Conservation (phyloP, 2,113 vertebrate species). For the Callopanchax toddi region DNA sequence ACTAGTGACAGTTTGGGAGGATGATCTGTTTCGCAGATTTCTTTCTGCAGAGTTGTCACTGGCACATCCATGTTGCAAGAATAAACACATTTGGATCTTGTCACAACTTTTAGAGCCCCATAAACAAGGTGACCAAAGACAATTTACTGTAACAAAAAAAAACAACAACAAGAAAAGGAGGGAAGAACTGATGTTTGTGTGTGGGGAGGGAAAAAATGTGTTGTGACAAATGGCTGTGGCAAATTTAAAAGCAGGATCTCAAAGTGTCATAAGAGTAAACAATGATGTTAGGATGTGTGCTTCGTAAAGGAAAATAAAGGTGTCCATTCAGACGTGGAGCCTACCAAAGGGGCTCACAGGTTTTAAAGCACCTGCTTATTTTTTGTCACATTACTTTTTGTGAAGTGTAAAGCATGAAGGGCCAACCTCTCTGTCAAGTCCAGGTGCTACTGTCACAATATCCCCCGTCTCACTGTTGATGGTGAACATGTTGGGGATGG, state of each 20-base stretch:
- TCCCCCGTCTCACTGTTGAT: slow-evolving; percentile 96
- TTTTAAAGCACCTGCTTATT: neutral
- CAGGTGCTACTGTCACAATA: slow-evolving; percentile 92
- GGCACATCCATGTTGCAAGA: slow-evolving; percentile 58
- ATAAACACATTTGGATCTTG: slow-evolving; percentile 76
- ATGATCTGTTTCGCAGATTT: slow-evolving; percentile 65
- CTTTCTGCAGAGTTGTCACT: slow-evolving; percentile 66
- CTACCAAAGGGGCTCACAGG: neutral
- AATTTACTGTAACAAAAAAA: slow-evolving; percentile 53
- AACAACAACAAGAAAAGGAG: neutral
- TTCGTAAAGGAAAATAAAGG: slow-evolving; percentile 16
- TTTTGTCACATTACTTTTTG: neutral
- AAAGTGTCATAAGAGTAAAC: slow-evolving; percentile 43
- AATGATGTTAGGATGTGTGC: slow-evolving; percentile 9
- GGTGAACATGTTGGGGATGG: slow-evolving; percentile 96
- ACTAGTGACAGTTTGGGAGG: slow-evolving; percentile 69
- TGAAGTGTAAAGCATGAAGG: neutral
- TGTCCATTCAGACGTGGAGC: slow-evolving; percentile 7
- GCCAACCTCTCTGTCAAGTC: slow-evolving; percentile 94
- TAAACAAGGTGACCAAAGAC: slow-evolving; percentile 70
- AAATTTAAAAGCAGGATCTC: slow-evolving; percentile 39
- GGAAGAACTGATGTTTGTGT: slow-evolving; percentile 5
- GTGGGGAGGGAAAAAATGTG: slow-evolving; percentile 2
- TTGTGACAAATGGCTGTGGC: slow-evolving; percentile 35
- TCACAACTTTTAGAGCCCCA: slow-evolving; percentile 70